Percentiles rank a stretch among this genome's conserved stretches.
phyloP scores from a whole-genome alignment of 2,113 vertebrate genomes.

The Sinocyclocheilus anophthalmus region DNA sequence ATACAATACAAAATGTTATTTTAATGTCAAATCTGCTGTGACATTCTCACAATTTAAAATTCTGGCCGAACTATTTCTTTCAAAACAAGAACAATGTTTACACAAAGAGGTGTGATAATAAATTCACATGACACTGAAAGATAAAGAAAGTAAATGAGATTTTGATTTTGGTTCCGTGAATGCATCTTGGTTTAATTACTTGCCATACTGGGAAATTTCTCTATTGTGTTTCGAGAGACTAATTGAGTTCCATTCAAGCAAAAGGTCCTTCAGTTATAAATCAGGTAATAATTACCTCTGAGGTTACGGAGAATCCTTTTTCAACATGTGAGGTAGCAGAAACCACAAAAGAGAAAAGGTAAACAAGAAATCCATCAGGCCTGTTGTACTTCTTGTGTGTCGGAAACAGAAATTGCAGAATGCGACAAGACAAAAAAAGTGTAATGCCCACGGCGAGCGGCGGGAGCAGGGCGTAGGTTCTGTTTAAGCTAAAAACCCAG shows the following conservation, averaged over 20 bases:
- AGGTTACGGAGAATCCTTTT: slow-evolving; percentile 3
- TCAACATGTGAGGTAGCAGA: background rate
- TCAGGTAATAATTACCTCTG: slow-evolving; percentile 34
- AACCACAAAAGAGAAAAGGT: background rate
- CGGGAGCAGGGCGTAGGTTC: too few relatives aligned
- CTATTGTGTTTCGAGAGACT: background rate
- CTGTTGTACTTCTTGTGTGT: slow-evolving; percentile 20
- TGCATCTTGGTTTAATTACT: slow-evolving; percentile 14
- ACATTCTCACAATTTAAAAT: too few relatives aligned
- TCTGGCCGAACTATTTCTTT: too few relatives aligned
- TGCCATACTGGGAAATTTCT: slow-evolving; percentile 7
- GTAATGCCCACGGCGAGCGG: too few relatives aligned
- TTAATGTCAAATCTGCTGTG: too few relatives aligned
- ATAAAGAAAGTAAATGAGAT: slow-evolving; percentile 2
- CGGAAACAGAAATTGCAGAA: too few relatives aligned
- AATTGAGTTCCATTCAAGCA: slow-evolving; percentile 10
- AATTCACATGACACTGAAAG: background rate
- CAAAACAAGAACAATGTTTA: background rate
- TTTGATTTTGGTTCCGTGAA: background rate
- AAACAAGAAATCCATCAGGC: slow-evolving; percentile 1
- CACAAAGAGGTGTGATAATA: background rate
- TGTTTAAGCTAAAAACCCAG: too few relatives aligned
- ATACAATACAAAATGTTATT: too few relatives aligned
- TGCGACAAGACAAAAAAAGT: too few relatives aligned
- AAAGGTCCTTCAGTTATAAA: slow-evolving; percentile 23